Base-by-base conservation (phyloP, 2,113 vertebrate species). In the Axis porcinus region DNA sequence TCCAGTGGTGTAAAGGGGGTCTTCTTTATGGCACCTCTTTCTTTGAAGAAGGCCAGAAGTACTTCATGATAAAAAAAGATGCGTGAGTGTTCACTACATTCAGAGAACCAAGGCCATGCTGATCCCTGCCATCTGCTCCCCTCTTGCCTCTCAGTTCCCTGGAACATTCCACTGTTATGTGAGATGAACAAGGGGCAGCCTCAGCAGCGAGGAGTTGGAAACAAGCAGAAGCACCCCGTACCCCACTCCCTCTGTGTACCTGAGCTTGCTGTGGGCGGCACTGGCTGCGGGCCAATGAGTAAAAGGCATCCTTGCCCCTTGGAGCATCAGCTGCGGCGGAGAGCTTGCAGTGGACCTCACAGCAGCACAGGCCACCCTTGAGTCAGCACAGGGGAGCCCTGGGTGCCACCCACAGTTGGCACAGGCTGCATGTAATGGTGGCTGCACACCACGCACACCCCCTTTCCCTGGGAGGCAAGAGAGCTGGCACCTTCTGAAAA, bases 381-480 rank as follows among this genome's bases (percentile, higher is more conserved):
- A 47, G 25, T 12, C 43, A 55, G 64, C 27, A 57, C 9, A 19
- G 2, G 12, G 7, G 17, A 17, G 17, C 33, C 21, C 45, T 14
- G 19, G 14, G 3, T 4, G 15, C 40, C 55, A 45, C 16, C 3
- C 33, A 21, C 15, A 36, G 30, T 30, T 36, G 30, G 13, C 14
- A 5, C 17, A 23, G 45, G 2, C 25, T 13, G 17, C 3, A 3
- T 4, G 6, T 21, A 2, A 8, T 21, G 27, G 33, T 2, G 5
- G 7, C 36, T 50, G 16, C 5, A 21, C 1, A 30, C 7, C 27
- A 10, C 2, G 1, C 6, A 3, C 2, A 10, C 1, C 14, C 7
- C n/a, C 11, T 45, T 45, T 81, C 21, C 21, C 17, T 23, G 23
- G 10, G 19, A 94, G 21, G 47, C 86, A 92, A 6, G 30, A 62